Conservation (phyloP, 2,797 vertebrate species). For the Trematomus bernacchii region DNA sequence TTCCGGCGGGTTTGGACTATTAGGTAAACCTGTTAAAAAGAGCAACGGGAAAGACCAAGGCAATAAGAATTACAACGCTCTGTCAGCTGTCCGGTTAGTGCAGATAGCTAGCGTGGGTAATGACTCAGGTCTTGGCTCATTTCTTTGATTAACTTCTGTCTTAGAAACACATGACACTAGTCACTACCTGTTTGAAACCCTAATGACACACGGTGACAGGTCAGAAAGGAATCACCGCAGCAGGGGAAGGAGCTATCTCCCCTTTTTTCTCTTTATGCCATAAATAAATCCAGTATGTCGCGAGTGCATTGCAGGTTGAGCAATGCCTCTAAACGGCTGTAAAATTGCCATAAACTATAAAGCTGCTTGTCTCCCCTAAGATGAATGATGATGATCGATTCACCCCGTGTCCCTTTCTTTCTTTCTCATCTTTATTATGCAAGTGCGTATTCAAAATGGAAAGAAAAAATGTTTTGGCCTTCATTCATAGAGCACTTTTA, state of each 20-base stretch:
- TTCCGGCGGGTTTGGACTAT: conserved; percentile 65
- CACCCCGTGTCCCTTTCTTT: conserved; percentile 13
- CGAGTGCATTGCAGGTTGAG: conserved; percentile 43
- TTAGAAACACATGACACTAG: conserved; percentile 50
- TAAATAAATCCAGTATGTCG: conserved; percentile 60
- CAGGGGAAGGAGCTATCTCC: conserved; percentile 37
- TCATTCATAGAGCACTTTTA: conserved; percentile 50
- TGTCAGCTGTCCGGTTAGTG: conserved; percentile 54
- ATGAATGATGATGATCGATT: conserved; percentile 48
- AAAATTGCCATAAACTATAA: conserved; percentile 73
- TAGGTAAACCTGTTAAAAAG: conserved; percentile 63
- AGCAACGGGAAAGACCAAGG: conserved; percentile 57
- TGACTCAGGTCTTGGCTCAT: conserved; percentile 46
- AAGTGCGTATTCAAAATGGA: conserved; percentile 63
- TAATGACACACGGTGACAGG: conserved; percentile 39
- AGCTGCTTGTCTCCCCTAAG: conserved; percentile 74
- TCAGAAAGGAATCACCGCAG: conserved; percentile 48
- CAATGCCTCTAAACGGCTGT: conserved; percentile 62
- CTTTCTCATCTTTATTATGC: conserved; percentile 59
- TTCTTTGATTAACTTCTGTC: conserved; percentile 56
- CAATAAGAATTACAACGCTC: conserved; percentile 63
- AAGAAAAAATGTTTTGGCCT: conserved; percentile 44
- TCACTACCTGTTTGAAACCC: conserved; percentile 21
- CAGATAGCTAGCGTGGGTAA: conserved; percentile 40
- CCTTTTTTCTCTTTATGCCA: conserved; percentile 60